Evolutionary conservation across 2,113 vertebrate species (phyloP).

Genomic region (Sebastes fasciatus): DNA sequence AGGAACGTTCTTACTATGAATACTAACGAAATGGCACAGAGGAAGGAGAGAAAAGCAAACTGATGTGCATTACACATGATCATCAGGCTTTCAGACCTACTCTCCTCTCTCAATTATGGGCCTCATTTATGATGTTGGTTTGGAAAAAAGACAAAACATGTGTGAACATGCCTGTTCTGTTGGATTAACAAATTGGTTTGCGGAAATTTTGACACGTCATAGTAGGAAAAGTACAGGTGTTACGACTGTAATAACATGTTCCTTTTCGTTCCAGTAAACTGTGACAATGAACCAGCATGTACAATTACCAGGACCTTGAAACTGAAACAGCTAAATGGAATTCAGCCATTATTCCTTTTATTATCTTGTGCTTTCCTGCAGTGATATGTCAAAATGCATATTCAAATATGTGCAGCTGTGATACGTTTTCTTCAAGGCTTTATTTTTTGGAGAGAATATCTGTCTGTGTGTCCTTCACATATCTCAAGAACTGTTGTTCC

Average conservation of each 20-base stretch:
- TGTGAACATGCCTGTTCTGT: not conserved
- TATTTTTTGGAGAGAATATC: not conserved
- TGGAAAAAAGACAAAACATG: not conserved
- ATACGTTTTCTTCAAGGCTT: not conserved
- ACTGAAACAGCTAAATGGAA: too few relatives aligned
- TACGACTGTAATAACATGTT: too few relatives aligned
- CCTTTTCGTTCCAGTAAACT: too few relatives aligned
- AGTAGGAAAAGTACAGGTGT: too few relatives aligned
- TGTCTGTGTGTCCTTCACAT: not conserved
- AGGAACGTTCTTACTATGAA: conserved; percentile 32
- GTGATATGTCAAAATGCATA: too few relatives aligned
- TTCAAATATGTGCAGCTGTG: not conserved
- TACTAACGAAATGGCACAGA: conserved; percentile 48
- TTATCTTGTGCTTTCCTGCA: too few relatives aligned
- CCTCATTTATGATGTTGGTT: conserved; percentile 9
- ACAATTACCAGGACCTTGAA: too few relatives aligned
- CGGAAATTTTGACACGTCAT: too few relatives aligned
- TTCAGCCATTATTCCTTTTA: too few relatives aligned
- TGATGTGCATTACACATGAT: conserved; percentile 22
- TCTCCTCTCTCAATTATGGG: conserved; percentile 43
- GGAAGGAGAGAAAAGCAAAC: conserved; percentile 39
- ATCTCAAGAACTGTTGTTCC: not conserved
- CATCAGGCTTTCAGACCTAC: conserved; percentile 3
- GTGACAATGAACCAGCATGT: too few relatives aligned
- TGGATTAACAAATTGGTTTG: not conserved